phyloP scores from a whole-genome alignment of 2,113 vertebrate genomes.

The Colius striatus region DNA sequence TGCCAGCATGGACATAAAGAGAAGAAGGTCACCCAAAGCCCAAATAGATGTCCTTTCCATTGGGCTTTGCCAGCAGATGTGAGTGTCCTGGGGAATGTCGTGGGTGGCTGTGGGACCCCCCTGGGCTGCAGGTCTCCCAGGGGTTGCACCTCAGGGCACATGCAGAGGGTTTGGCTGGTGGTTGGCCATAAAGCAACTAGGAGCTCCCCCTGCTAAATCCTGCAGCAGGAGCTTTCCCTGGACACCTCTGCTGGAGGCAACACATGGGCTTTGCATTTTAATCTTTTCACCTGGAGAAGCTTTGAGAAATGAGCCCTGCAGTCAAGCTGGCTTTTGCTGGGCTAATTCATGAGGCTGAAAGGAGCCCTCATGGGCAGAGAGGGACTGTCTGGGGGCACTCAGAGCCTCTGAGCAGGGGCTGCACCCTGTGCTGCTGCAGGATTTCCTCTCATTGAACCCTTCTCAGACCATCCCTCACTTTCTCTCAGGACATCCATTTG shows the following conservation, averaged over 20 bases:
- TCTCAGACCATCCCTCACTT: neutral
- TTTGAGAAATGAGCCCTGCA: neutral
- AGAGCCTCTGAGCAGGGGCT: neutral
- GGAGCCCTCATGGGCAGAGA: neutral
- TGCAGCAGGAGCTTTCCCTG: neutral
- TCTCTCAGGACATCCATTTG: neutral
- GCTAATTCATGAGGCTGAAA: neutral
- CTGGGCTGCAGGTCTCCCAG: rapidly evolving
- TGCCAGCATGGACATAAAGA: neutral
- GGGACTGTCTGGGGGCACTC: neutral
- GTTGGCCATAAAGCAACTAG: neutral
- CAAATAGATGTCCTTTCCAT: neutral
- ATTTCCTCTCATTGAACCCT: neutral
- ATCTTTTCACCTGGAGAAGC: neutral
- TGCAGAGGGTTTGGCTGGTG: neutral
- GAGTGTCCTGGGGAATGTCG: neutral
- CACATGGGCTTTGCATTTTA: neutral
- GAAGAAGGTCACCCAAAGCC: neutral
- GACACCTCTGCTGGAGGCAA: neutral
- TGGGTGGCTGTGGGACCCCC: neutral
- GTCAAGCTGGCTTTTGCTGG: neutral
- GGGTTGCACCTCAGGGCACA: no score
- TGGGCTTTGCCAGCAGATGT: neutral
- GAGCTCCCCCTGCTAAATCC: neutral
- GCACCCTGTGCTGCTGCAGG: neutral